phyloP scores from a whole-genome alignment of 2,888 invertebrate species.

The Calameuta pallipes region DNA sequence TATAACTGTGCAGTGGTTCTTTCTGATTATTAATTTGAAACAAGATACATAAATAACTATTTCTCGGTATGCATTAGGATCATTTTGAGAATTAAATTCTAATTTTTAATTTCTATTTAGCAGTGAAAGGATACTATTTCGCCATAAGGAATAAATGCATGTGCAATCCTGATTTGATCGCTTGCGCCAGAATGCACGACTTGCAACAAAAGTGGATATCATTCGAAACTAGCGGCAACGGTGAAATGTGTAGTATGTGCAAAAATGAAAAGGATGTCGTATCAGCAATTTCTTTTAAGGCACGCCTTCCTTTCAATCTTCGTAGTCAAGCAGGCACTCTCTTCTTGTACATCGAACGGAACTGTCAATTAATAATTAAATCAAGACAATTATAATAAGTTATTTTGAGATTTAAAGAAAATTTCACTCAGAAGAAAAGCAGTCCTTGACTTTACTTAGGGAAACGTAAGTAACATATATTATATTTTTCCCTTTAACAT shows the following conservation, averaged over 20 bases:
- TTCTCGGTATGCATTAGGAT: background rate
- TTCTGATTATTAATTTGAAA: background rate
- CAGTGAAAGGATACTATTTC: background rate
- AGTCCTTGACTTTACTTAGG: background rate
- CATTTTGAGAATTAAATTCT: background rate
- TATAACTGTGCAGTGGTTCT: background rate
- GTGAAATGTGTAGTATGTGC: conserved; percentile 46
- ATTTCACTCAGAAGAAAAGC: background rate
- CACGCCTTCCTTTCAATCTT: conserved; percentile 9
- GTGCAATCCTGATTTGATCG: background rate
- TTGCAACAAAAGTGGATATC: conserved; percentile 21
- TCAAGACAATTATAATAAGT: background rate
- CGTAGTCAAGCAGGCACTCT: background rate
- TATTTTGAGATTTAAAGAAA: background rate
- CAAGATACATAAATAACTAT: background rate
- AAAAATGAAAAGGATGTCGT: conserved; percentile 47
- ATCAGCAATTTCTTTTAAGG: conserved; percentile 49
- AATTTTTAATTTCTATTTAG: background rate
- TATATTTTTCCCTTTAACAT: background rate
- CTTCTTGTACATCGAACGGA: background rate
- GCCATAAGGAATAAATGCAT: background rate
- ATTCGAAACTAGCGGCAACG: conserved; percentile 9
- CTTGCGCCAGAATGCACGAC: conserved; percentile 16
- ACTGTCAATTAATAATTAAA: background rate
- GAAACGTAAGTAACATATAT: background rate